Base-by-base conservation (phyloP, 2,113 vertebrate genomes). In the Ammospiza nelsoni region DNA sequence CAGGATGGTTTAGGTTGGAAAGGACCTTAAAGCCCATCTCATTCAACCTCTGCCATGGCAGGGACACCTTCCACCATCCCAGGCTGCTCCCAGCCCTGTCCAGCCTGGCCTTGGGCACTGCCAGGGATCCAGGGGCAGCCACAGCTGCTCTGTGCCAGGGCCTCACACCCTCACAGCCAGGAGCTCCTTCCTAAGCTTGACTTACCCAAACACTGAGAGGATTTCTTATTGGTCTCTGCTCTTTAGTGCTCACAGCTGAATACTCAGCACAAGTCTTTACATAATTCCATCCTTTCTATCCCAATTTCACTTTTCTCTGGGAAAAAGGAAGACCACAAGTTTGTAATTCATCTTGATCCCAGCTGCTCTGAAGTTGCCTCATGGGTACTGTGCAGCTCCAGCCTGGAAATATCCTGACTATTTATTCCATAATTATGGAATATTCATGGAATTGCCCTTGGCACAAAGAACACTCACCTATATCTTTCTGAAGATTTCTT, bases 401-500 rank as follows among this genome's bases (percentile, higher is more conserved):
- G 84, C 39, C 63, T 58, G 31, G 55, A 74, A 83, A 66, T 14
- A 33, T 3, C 15, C 72, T 11, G 8, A 29, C 7, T 81, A 9
- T 13, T 68, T 39, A 66, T 17, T 35, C 33, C 43, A 54, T 11
- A 54, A 9, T 12, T 9, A 44, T 20, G 33, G 49, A 44, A 44
- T 35, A 44, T 79, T 29, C 39, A 29, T 24, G 76, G 39, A 8
- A 44, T 46, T n/a, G 35, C 54, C 18, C 15, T 3, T 46, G 58
- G 13, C 25, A 28, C 20, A 25, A 79, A 5, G 57, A 52, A 88
- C 6, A 97, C 98, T 94, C 97, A 99, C 99, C 98, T 89, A 98
- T 83, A 79, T 99, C 98, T 95, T 98, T 98, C 57, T 98, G 98
- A 85, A 99, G 97, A 92, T 98, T 99, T 97, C 99, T 98, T 96